A percentile compares a stretch with the other conserved stretches of the same genome.
Conservation (phyloP, 2,888 invertebrate species). For the Ophion slaviceki region DNA sequence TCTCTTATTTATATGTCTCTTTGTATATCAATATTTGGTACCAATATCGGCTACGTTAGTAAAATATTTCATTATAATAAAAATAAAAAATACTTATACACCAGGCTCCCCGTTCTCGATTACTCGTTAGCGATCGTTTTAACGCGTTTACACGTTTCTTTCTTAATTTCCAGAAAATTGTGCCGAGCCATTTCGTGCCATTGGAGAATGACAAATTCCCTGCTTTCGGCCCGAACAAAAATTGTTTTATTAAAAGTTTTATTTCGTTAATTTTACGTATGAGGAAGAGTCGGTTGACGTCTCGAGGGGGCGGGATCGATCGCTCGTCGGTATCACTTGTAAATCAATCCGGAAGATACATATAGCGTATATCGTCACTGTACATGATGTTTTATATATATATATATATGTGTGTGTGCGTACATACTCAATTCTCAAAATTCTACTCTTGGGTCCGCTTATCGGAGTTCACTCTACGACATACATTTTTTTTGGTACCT, state of each 20-base stretch:
- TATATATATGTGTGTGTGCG: conserved; percentile 35
- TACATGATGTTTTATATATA: conserved; percentile 47
- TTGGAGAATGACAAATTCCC: conserved; percentile 2
- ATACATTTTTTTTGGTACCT: conserved; percentile 56
- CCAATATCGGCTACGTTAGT: conserved; percentile 63
- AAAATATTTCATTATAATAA: conserved; percentile 67
- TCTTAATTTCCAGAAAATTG: neutral
- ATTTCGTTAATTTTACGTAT: conserved; percentile 1
- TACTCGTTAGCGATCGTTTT: conserved; percentile 49
- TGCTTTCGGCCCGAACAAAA: neutral
- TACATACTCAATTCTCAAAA: conserved; percentile 20
- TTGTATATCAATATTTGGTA: conserved; percentile 59
- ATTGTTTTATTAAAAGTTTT: neutral
- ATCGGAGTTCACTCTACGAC: conserved; percentile 59
- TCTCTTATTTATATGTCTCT: conserved; percentile 42
- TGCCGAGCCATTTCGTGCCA: neutral
- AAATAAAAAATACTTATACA: conserved; percentile 64
- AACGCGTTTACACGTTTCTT: conserved; percentile 28
- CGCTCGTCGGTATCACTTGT: conserved; percentile 44
- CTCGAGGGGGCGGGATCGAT: conserved; percentile 18
- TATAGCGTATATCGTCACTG: conserved; percentile 44
- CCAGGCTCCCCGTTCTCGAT: conserved; percentile 51
- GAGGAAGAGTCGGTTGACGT: conserved; percentile 10
- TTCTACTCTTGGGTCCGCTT: conserved; percentile 32
- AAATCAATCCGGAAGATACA: conserved; percentile 55